Percentiles rank a stretch among this genome's conserved stretches.
phyloP scores from a whole-genome alignment of 2,888 invertebrate genomes.

The Xestia sexstrigata region DNA sequence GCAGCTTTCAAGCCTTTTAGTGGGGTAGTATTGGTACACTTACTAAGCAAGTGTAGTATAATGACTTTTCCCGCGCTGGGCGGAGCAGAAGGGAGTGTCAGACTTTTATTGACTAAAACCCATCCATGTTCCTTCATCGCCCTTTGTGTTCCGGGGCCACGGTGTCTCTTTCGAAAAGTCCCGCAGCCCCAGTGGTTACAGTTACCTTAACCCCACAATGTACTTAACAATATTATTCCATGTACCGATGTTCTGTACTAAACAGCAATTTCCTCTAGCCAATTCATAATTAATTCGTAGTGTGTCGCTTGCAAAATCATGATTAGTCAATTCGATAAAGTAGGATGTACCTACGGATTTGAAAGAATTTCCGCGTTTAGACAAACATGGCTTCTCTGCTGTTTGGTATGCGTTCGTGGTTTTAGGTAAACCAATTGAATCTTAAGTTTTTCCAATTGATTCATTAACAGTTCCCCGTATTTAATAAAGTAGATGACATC shows the following conservation, averaged over 20 bases:
- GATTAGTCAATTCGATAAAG: slow-evolving; percentile 12
- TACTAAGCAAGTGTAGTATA: no score
- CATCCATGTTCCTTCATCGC: no score
- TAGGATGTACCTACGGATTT: slow-evolving; percentile 19
- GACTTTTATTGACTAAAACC: no score
- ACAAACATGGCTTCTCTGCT: background rate
- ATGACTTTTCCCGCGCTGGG: no score
- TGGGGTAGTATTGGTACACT: no score
- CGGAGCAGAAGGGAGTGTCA: no score
- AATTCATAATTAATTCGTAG: slow-evolving; percentile 28
- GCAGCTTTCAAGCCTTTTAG: no score
- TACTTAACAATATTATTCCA: background rate
- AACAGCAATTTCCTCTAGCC: slow-evolving; percentile 24
- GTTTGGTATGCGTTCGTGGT: slow-evolving; percentile 12
- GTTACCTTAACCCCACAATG: no score
- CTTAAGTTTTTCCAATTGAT: slow-evolving; percentile 21
- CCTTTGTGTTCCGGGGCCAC: no score
- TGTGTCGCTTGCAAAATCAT: slow-evolving; percentile 20
- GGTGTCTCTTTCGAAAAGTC: no score
- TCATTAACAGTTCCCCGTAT: slow-evolving; percentile 29
- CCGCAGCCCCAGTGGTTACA: no score
- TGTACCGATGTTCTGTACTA: background rate
- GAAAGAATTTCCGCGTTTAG: slow-evolving; percentile 21
- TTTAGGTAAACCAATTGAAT: slow-evolving; percentile 16
- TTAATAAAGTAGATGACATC: background rate